A percentile compares a stretch with the other conserved stretches of the same genome.
phyloP scores from a whole-genome alignment of 2,888 invertebrate species.

The Agriotes lineatus region DNA sequence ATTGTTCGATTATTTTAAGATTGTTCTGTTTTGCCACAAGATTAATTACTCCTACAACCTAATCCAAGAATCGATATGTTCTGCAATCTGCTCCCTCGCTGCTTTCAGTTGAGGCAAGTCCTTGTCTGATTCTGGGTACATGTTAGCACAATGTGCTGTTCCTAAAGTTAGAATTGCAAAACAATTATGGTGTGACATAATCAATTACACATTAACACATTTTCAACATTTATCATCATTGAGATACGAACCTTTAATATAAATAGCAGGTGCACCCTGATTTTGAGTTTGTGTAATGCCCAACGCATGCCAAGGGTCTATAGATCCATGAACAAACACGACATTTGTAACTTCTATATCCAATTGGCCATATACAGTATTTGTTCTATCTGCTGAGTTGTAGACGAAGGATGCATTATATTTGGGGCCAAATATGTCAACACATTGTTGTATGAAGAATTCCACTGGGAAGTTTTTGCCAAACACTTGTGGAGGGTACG shows the following conservation, averaged over 20 bases:
- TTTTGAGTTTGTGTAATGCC: constrained; percentile 75
- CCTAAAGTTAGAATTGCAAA: constrained; percentile 69
- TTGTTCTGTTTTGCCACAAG: too few species aligned
- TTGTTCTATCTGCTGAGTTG: constrained; percentile 77
- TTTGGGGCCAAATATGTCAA: constrained; percentile 85
- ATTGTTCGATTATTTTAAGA: too few species aligned
- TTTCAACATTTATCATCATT: too few species aligned
- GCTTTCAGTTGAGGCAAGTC: constrained; percentile 77
- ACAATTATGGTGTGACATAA: not conserved
- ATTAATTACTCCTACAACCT: too few species aligned
- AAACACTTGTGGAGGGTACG: constrained; percentile 74
- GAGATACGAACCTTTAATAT: constrained; percentile 84
- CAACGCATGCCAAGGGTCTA: constrained; percentile 90
- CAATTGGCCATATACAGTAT: constrained; percentile 83
- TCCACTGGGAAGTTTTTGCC: constrained; percentile 81
- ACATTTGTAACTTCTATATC: constrained; percentile 79
- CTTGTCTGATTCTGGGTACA: constrained; percentile 81
- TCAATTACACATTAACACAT: not conserved
- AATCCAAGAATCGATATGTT: constrained; percentile 74
- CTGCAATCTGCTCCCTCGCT: constrained; percentile 76
- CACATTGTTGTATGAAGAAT: constrained; percentile 85
- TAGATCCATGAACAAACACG: constrained; percentile 88
- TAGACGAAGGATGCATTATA: constrained; percentile 74
- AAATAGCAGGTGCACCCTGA: constrained; percentile 76
- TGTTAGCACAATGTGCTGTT: constrained; percentile 95